A percentile compares a stretch with the other conserved stretches of the same genome.
These are phyloP conservation scores for Pituophis catenifer DNA, from an alignment of 2,113 vertebrate genomes.

Conservation along the genomic window DNA sequence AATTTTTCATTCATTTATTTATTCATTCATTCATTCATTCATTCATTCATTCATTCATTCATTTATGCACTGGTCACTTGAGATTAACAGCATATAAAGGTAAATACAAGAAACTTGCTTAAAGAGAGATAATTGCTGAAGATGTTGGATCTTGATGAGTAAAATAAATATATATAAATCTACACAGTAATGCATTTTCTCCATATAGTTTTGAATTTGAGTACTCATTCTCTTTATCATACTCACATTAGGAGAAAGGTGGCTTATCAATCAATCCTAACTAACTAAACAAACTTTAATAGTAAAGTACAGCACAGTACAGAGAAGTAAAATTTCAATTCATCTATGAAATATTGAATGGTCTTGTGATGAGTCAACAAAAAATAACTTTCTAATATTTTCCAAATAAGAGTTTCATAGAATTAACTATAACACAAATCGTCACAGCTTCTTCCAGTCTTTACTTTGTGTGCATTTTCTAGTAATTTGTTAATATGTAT, in stretches of 20 bases:
- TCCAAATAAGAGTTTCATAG: not conserved
- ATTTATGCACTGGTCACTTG: not conserved
- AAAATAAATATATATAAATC: too few species aligned
- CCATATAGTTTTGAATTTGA: too few species aligned
- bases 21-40: not conserved
- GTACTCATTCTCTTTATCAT: too few species aligned
- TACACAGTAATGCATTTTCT: too few species aligned
- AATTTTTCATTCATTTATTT: not conserved
- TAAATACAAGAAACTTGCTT: not conserved
- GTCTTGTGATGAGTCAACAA: not conserved
- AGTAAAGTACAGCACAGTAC: too few species aligned
- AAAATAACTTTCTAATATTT: not conserved
- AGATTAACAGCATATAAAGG: not conserved
- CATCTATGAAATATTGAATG: not conserved
- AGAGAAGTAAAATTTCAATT: too few species aligned
- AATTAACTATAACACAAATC: not conserved
- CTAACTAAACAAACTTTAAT: too few species aligned
- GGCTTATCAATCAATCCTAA: too few species aligned
- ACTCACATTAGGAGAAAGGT: too few species aligned
- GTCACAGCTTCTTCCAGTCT: not conserved
- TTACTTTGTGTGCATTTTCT: not conserved
- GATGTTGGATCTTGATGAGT: too few species aligned
- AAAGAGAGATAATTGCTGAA: not conserved
- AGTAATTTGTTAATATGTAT: constrained; percentile 9
- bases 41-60: too few species aligned